These are phyloP conservation scores for Threskiornis aethiopicus DNA, from an alignment of 2,797 vertebrate genomes.

Conservation along the genomic window DNA sequence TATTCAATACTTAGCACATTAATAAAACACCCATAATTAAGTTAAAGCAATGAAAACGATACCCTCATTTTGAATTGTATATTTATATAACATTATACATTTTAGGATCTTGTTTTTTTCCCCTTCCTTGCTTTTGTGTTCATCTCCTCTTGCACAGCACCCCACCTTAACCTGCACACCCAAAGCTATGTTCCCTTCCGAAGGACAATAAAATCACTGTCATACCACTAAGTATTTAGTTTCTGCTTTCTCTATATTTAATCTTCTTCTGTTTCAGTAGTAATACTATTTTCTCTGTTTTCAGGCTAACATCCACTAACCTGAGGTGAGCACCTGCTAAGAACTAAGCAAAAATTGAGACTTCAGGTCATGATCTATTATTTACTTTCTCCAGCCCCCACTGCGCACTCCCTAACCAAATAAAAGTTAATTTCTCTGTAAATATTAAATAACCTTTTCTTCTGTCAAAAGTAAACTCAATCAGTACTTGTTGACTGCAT, in stretches of 20 bases:
- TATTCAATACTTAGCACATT: neutral
- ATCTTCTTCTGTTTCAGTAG: neutral
- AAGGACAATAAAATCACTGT: neutral
- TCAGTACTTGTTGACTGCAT: neutral
- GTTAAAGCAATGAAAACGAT: neutral
- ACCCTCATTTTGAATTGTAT: neutral
- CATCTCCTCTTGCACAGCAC: neutral
- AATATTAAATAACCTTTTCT: neutral
- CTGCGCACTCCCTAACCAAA: neutral
- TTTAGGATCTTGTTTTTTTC: neutral
- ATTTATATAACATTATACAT: neutral
- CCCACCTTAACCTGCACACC: neutral
- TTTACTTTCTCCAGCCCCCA: neutral
- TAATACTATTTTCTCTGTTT: neutral
- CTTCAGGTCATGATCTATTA: neutral
- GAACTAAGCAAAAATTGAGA: neutral
- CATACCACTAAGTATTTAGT: neutral
- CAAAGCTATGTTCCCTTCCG: neutral
- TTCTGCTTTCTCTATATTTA: neutral
- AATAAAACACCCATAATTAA: neutral
- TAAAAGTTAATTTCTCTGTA: conserved; percentile 1
- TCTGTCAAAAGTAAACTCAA: neutral
- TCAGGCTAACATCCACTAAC: neutral
- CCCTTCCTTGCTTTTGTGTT: neutral
- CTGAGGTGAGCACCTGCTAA: neutral